Percentiles rank a stretch among this genome's conserved stretches.
phyloP scores from a whole-genome alignment of 1,140 invertebrate genomes.

The Drepana arcuata region DNA sequence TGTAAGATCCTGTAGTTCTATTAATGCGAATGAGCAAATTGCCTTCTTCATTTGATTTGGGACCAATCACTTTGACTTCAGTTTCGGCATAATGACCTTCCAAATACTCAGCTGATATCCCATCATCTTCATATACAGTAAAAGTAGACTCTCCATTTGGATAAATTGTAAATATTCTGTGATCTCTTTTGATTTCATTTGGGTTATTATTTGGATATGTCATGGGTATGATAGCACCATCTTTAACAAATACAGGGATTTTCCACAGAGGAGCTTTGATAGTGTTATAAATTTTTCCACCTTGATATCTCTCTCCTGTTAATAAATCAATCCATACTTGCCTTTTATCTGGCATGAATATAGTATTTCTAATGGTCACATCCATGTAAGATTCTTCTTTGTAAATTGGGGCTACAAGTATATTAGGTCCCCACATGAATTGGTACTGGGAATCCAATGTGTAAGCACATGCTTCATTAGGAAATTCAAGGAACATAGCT shows the following conservation, averaged over 20 bases:
- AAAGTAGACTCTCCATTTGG: slow-evolving; percentile 35
- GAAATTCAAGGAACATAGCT: slow-evolving; percentile 57
- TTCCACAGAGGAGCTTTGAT: slow-evolving; percentile 49
- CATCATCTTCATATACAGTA: slow-evolving; percentile 55
- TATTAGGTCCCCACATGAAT: slow-evolving; percentile 57
- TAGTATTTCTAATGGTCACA: slow-evolving; percentile 31
- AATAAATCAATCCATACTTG: slow-evolving; percentile 60
- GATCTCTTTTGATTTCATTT: slow-evolving; percentile 38
- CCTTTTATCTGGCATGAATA: slow-evolving; percentile 44
- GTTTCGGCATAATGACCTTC: slow-evolving; percentile 33
- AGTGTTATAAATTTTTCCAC: slow-evolving; percentile 50
- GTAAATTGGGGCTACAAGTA: slow-evolving; percentile 55
- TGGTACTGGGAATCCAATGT: slow-evolving; percentile 53
- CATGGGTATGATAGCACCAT: slow-evolving; percentile 54
- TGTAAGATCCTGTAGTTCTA: slow-evolving; percentile 36
- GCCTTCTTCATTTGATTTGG: slow-evolving; percentile 26
- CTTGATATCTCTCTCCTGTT: slow-evolving; percentile 49
- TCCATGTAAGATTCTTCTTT: slow-evolving; percentile 8
- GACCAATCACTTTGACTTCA: slow-evolving; percentile 25
- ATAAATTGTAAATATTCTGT: slow-evolving; percentile 44
- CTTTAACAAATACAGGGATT: slow-evolving; percentile 57
- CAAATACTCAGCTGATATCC: slow-evolving; percentile 36
- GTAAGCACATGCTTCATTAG: slow-evolving; percentile 30
- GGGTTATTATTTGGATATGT: slow-evolving; percentile 50
- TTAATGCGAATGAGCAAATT: slow-evolving; percentile 34